A percentile compares a stretch with the other conserved stretches of the same genome.
phyloP scores from a whole-genome alignment of 1,140 invertebrate genomes.

The Drosophila carrolli region DNA sequence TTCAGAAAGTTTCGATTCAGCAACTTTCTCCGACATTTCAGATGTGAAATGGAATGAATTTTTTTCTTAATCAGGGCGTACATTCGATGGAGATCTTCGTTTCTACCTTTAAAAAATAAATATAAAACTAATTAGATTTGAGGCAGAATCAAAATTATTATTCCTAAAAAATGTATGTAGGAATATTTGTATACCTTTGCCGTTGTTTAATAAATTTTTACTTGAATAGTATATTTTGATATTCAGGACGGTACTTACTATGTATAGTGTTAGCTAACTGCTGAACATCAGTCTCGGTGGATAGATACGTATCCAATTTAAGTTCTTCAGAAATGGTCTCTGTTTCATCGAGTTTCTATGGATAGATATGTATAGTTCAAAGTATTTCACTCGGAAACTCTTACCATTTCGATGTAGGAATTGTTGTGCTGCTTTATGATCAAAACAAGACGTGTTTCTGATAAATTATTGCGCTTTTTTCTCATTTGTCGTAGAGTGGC shows the following conservation, averaged over 20 bases:
- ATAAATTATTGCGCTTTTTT: constrained; percentile 12
- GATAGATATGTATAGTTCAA: background rate
- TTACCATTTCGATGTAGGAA: constrained; percentile 3
- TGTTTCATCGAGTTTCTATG: constrained; percentile 14
- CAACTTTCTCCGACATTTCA: constrained; percentile 14
- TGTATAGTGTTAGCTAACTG: background rate
- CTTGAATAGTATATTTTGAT: background rate
- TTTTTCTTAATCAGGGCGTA: constrained; percentile 1
- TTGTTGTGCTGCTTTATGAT: constrained; percentile 16
- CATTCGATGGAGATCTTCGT: background rate
- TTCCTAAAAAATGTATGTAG: no score
- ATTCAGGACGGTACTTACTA: constrained; percentile 1
- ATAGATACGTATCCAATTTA: background rate
- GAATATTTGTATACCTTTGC: no score
- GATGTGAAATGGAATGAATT: constrained; percentile 18
- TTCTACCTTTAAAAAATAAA: background rate
- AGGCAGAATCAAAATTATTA: no score
- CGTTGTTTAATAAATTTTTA: no score
- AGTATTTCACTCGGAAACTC: no score
- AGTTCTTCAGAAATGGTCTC: constrained; percentile 1
- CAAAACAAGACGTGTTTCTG: constrained; percentile 1
- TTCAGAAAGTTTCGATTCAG: constrained; percentile 3
- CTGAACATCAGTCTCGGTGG: constrained; percentile 1
- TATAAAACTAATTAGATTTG: no score
- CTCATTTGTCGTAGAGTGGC: background rate